Conservation (phyloP, 2,797 vertebrate species). For the Peromyscus attwateri region DNA sequence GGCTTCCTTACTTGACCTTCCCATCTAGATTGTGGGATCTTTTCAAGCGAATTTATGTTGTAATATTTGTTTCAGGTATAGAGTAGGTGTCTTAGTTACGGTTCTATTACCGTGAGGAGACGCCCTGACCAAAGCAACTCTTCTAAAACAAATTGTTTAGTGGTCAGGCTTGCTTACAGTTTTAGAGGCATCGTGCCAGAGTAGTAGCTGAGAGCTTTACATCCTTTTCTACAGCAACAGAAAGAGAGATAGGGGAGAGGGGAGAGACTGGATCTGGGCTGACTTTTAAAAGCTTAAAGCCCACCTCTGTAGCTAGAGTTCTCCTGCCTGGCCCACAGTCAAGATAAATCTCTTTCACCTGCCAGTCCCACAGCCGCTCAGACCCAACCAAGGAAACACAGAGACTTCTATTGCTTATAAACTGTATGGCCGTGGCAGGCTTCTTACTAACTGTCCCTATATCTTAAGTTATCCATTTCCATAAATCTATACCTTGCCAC, state of each 20-base stretch:
- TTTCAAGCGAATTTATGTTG: background rate
- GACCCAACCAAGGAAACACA: too few species aligned
- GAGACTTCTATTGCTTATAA: too few species aligned
- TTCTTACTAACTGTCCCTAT: too few species aligned
- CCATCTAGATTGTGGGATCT: background rate
- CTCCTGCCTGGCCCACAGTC: too few species aligned
- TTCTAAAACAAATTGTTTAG: background rate
- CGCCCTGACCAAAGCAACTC: background rate
- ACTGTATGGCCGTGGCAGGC: too few species aligned
- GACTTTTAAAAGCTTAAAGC: background rate
- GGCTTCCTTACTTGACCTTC: background rate
- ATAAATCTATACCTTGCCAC: too few species aligned
- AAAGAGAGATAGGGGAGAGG: background rate
- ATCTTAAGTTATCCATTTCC: too few species aligned
- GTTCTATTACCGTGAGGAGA: background rate
- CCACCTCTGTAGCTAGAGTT: too few species aligned
- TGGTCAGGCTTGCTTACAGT: background rate
- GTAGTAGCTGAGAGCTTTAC: too few species aligned
- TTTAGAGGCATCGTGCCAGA: background rate
- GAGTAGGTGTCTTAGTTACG: background rate
- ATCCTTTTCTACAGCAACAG: background rate
- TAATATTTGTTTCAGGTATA: background rate
- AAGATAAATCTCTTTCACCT: too few species aligned
- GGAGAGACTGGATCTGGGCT: background rate
- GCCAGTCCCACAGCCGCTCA: too few species aligned